Evolutionary conservation across 2,797 vertebrate species (phyloP).

Genomic region (Micrastur ruficollis): DNA sequence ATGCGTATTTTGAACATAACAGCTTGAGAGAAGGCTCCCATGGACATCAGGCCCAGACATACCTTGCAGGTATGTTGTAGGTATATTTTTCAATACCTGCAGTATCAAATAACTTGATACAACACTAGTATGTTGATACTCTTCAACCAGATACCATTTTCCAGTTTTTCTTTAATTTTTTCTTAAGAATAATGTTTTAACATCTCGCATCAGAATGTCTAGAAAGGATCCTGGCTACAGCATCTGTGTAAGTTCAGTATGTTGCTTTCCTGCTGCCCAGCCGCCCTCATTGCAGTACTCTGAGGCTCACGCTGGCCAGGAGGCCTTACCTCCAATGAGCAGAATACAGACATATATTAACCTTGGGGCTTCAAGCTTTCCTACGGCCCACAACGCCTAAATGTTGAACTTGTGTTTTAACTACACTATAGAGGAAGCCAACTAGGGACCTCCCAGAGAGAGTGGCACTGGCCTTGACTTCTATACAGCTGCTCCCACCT

Average conservation of each 20-base stretch:
- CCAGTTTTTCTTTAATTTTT: not conserved
- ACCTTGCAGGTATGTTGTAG: not conserved
- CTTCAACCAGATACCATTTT: not conserved
- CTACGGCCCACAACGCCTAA: not conserved
- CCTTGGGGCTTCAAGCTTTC: not conserved
- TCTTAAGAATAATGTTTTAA: not conserved
- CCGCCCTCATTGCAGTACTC: not conserved
- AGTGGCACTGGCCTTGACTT: not conserved
- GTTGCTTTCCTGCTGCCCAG: not conserved
- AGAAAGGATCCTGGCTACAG: not conserved
- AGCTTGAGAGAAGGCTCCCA: not conserved
- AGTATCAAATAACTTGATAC: not conserved
- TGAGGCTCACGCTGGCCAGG: not conserved
- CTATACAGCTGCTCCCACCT: not conserved
- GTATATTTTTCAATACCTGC: not conserved
- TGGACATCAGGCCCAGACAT: not conserved
- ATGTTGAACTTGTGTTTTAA: not conserved
- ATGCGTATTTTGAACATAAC: not conserved
- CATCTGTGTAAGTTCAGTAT: not conserved
- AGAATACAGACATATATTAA: not conserved
- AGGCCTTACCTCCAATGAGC: not conserved
- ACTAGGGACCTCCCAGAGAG: not conserved
- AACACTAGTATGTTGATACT: not conserved
- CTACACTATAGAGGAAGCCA: not conserved
- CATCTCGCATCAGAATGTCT: not conserved